Evolutionary conservation across 2,113 vertebrate genomes (phyloP).

Genomic region (Chascanopsetta lugubris): DNA sequence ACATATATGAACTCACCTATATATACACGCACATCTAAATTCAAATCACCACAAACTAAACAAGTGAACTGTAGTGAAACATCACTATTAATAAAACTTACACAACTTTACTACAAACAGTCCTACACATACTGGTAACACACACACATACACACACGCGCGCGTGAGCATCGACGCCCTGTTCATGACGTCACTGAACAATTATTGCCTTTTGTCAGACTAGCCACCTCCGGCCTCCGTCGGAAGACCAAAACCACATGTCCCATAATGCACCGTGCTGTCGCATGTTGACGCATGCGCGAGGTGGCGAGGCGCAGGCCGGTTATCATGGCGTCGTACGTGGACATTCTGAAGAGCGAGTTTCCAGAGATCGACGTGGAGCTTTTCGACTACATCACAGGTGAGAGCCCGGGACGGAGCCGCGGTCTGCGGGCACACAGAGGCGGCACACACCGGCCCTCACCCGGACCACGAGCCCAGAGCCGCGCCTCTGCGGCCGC

Average conservation of each 20-base stretch:
- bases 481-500: background rate
- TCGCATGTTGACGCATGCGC: slow-evolving; percentile 69
- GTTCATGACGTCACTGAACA: too few species aligned
- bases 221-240: too few species aligned
- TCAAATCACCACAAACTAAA: too few species aligned
- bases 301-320: slow-evolving; percentile 43
- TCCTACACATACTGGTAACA: too few species aligned
- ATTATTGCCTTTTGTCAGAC: too few species aligned
- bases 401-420: slow-evolving; percentile 66
- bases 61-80: too few species aligned
- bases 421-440: background rate
- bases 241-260: slow-evolving; percentile 32
- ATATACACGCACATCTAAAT: too few species aligned
- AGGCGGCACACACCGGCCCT: background rate
- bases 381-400: slow-evolving; percentile 93
- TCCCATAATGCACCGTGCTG: slow-evolving; percentile 50
- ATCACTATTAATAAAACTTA: too few species aligned
- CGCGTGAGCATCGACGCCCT: too few species aligned
- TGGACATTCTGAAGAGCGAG: slow-evolving; percentile 94
- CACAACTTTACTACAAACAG: too few species aligned
- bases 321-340: slow-evolving; percentile 92
- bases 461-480: background rate
- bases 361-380: slow-evolving; percentile 94
- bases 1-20: too few species aligned
- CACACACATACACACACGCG: too few species aligned